These are phyloP conservation scores for Cettia cetti DNA, from an alignment of 2,113 vertebrate genomes.

Conservation along the genomic window DNA sequence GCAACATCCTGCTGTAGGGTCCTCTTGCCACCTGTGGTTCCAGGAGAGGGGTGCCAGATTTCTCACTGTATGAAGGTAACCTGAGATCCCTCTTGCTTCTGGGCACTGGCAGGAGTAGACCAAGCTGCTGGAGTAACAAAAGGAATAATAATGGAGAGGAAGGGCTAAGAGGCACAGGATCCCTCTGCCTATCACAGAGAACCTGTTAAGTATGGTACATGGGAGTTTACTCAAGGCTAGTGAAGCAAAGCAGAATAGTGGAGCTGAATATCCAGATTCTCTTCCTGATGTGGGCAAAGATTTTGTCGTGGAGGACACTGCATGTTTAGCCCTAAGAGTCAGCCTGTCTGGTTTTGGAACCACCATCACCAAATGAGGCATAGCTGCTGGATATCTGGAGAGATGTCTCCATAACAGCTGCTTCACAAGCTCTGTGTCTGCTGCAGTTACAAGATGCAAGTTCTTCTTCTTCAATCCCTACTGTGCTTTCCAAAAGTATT, in stretches of 20 bases:
- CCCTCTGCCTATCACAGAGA: neutral
- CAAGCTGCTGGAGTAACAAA: neutral
- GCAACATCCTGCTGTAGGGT: neutral
- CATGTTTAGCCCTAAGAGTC: neutral
- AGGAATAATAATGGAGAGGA: neutral
- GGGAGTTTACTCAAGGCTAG: neutral
- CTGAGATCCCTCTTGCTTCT: neutral
- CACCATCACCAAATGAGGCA: neutral
- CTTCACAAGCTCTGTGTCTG: neutral
- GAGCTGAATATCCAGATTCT: neutral
- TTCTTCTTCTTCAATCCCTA: neutral
- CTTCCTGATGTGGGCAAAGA: neutral
- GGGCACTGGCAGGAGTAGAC: neutral
- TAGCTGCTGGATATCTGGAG: neutral
- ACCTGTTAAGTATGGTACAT: neutral
- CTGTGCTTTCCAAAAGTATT: neutral
- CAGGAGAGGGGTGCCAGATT: neutral
- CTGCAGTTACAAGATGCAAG: neutral
- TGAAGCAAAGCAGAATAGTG: neutral
- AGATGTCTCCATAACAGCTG: neutral
- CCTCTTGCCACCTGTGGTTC: neutral
- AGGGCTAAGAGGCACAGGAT: neutral
- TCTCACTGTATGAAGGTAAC: neutral
- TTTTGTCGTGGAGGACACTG: neutral
- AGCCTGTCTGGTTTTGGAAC: neutral